Conservation (phyloP, 2,113 vertebrate species). For the Symphodus melops region DNA sequence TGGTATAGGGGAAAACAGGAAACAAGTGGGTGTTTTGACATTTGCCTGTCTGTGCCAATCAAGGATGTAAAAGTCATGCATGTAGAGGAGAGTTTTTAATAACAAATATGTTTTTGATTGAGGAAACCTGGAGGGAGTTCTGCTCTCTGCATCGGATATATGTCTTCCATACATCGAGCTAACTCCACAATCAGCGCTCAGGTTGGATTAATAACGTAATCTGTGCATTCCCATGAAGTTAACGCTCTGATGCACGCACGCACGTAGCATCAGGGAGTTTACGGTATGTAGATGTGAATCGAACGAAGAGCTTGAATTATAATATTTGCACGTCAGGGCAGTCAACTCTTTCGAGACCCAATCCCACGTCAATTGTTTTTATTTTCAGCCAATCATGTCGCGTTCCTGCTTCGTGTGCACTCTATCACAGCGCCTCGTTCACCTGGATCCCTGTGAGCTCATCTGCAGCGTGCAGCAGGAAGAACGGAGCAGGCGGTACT, state of each 20-base stretch:
- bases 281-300: slow-evolving; percentile 13
- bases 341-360: too few species aligned
- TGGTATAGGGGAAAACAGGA: neutral
- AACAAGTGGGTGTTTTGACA: neutral
- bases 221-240: neutral
- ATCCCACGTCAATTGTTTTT: too few species aligned
- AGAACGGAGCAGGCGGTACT: too few species aligned
- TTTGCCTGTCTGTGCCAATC: neutral
- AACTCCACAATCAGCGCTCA: too few species aligned
- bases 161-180: neutral
- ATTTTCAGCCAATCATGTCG: too few species aligned
- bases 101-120: neutral
- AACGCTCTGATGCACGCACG: neutral
- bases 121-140: neutral
- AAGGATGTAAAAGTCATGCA: neutral
- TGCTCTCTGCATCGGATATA: neutral
- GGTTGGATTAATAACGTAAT: slow-evolving; percentile 4
- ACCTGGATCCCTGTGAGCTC: too few species aligned
- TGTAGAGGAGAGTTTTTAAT: neutral
- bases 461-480: too few species aligned
- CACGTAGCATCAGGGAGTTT: neutral
- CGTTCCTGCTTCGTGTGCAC: too few species aligned
- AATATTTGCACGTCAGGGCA: slow-evolving; percentile 26
- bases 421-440: too few species aligned
- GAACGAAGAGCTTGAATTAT: slow-evolving; percentile 36